phyloP scores from a whole-genome alignment of 2,113 vertebrate genomes.

The Rhineura floridana region DNA sequence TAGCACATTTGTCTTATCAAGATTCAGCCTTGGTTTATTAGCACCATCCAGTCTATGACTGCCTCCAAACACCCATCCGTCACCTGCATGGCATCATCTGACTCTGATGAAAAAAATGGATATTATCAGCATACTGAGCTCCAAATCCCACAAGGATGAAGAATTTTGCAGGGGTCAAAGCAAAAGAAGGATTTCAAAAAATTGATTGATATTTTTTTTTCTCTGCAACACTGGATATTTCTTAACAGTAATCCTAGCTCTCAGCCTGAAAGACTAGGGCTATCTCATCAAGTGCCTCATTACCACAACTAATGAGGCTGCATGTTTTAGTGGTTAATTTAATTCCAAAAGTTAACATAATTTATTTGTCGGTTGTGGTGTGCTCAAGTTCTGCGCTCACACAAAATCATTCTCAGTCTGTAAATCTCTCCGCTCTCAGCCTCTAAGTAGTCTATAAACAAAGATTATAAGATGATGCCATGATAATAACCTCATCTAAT shows the following conservation, averaged over 20 bases:
- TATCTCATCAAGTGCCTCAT: slow-evolving; percentile 55
- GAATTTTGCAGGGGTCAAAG: not conserved
- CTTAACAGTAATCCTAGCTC: not conserved
- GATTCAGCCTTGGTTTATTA: no score
- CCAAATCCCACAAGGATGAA: not conserved
- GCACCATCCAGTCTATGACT: no score
- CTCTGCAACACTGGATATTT: not conserved
- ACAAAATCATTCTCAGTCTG: slow-evolving; percentile 54
- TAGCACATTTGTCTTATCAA: no score
- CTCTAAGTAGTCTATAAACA: slow-evolving; percentile 57
- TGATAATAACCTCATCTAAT: slow-evolving; percentile 60
- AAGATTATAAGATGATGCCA: slow-evolving; percentile 49
- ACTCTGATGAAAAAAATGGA: no score
- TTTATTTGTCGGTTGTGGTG: slow-evolving; percentile 47
- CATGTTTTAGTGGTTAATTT: slow-evolving; percentile 46
- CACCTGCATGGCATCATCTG: no score
- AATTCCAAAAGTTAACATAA: slow-evolving; percentile 59
- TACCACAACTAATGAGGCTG: slow-evolving; percentile 62
- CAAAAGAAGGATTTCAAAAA: not conserved
- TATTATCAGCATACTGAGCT: no score
- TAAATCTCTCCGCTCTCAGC: slow-evolving; percentile 43
- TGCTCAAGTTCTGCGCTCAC: slow-evolving; percentile 6
- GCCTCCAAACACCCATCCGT: no score
- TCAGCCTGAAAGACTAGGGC: slow-evolving; percentile 32
- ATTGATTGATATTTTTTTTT: not conserved